Percentiles rank a stretch among this genome's conserved stretches.
Evolutionary conservation across 2,113 vertebrate genomes (phyloP).

Genomic region (Misgurnus mizolepis): DNA sequence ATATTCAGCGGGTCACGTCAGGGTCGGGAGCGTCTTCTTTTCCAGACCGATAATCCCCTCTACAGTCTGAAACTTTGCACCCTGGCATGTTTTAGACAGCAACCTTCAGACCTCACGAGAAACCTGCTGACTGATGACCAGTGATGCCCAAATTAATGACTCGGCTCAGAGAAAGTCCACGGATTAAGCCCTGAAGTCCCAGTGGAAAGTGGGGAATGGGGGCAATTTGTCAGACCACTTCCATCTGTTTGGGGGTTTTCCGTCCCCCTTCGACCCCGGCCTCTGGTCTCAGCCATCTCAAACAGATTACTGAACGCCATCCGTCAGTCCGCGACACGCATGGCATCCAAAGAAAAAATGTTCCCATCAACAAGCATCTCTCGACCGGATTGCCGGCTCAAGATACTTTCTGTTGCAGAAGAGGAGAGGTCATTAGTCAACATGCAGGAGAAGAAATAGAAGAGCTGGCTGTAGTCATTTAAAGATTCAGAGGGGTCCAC

Average conservation of each 20-base stretch:
- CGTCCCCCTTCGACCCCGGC: conserved; percentile 61
- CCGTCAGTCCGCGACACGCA: conserved; percentile 61
- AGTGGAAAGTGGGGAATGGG: conserved; percentile 52
- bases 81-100: conserved; percentile 35
- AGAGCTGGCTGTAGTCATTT: background rate
- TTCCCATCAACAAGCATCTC: background rate
- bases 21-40: conserved; percentile 73
- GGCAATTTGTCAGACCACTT: conserved; percentile 71
- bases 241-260: conserved; percentile 61
- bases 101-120: conserved; percentile 45
- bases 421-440: background rate
- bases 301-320: conserved; percentile 64
- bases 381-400: background rate
- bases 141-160: conserved; percentile 63
- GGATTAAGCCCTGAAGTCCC: conserved; percentile 45
- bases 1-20: conserved; percentile 69
- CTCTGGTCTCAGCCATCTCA: conserved; percentile 60
- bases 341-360: conserved; percentile 54
- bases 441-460: background rate
- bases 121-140: conserved; percentile 65
- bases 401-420: background rate
- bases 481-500: conserved; percentile 56
- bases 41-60: conserved; percentile 72
- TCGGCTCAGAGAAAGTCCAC: conserved; percentile 52
- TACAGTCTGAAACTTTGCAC: conserved; percentile 63